Conservation (phyloP, 2,113 vertebrate genomes). For the Ornithorhynchus anatinus region DNA sequence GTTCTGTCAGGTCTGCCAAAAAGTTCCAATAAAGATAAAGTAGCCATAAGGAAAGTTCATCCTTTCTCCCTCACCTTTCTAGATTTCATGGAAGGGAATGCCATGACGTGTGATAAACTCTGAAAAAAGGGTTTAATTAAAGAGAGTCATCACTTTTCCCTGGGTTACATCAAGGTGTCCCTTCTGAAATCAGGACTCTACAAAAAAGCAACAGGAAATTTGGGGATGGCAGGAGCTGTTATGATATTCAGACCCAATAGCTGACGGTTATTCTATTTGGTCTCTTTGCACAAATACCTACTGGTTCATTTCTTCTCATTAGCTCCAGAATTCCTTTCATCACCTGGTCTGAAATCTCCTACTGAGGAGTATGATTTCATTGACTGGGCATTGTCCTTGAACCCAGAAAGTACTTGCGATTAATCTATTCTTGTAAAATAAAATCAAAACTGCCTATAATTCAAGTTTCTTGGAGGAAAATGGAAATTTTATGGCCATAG, state of each 20-base stretch:
- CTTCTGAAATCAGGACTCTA: background rate
- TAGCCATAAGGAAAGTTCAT: conserved; percentile 37
- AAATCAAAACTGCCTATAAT: too few relatives aligned
- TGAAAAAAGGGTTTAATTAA: background rate
- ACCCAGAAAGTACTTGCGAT: too few relatives aligned
- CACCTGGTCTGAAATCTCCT: background rate
- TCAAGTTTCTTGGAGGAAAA: too few relatives aligned
- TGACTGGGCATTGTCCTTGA: too few relatives aligned
- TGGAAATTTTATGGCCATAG: too few relatives aligned
- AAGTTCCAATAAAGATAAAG: conserved; percentile 33
- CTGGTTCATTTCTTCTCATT: background rate
- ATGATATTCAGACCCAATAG: background rate
- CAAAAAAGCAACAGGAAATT: background rate
- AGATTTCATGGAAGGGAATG: background rate
- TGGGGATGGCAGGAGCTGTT: background rate
- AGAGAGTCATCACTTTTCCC: background rate
- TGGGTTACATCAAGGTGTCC: background rate
- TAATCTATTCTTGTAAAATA: too few relatives aligned
- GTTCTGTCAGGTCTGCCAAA: conserved; percentile 19
- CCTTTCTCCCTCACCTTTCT: background rate
- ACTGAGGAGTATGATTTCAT: too few relatives aligned
- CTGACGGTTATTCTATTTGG: background rate
- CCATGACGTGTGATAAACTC: conserved; percentile 27
- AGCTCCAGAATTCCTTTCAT: background rate
- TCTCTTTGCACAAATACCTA: background rate